A percentile compares a stretch with the other conserved stretches of the same genome.
These are phyloP conservation scores for Drosophila gunungcola DNA, from an alignment of 1,140 invertebrate genomes.

Conservation along the genomic window DNA sequence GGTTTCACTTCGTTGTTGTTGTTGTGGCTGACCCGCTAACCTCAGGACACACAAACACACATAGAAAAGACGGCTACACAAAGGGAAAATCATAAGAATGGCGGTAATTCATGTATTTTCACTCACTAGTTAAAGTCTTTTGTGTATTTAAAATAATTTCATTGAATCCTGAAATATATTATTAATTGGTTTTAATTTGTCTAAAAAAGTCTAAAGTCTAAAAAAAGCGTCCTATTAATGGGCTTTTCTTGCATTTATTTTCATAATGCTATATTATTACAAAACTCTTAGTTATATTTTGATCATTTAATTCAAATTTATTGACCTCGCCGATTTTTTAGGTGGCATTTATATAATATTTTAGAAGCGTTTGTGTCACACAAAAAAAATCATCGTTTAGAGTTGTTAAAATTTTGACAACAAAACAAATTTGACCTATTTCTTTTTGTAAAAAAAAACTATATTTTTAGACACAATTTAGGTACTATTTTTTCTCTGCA, in stretches of 20 bases:
- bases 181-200: background rate
- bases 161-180: background rate
- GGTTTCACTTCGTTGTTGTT: conserved; percentile 30
- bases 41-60: conserved; percentile 44
- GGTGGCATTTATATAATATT: too few relatives aligned
- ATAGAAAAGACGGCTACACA: conserved; percentile 4
- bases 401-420: too few relatives aligned
- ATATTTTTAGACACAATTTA: conserved; percentile 1
- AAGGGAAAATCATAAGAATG: conserved; percentile 14
- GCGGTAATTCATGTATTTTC: background rate
- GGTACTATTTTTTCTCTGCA: conserved; percentile 14
- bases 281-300: too few relatives aligned
- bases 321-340: too few relatives aligned
- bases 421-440: background rate
- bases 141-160: background rate
- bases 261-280: too few relatives aligned
- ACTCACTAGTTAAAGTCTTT: background rate
- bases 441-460: background rate
- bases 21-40: conserved; percentile 82
- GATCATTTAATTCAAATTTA: too few relatives aligned
- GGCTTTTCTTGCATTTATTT: too few relatives aligned
- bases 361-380: too few relatives aligned
- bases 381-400: too few relatives aligned
- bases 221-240: too few relatives aligned
- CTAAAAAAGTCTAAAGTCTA: background rate